phyloP scores from a whole-genome alignment of 1,140 invertebrate genomes.

The Uloborus diversus region DNA sequence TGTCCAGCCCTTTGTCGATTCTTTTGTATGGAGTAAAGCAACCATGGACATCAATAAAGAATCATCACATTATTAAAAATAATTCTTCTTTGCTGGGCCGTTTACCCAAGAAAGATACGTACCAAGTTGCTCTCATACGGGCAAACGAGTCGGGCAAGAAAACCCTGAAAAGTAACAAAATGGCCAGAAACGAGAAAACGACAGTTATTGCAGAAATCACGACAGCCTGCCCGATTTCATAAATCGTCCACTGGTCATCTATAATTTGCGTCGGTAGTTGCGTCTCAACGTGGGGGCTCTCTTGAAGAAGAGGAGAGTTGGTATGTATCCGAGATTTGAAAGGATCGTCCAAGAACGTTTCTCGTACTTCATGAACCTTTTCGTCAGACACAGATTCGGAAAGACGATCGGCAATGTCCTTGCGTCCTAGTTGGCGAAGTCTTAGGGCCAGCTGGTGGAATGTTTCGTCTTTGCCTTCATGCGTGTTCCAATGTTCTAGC shows the following conservation, averaged over 20 bases:
- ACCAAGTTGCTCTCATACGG: constrained; percentile 8
- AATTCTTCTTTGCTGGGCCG: constrained; percentile 1
- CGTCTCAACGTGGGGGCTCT: neutral
- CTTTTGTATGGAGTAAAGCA: too few relatives aligned
- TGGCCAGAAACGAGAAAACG: neutral
- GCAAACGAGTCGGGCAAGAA: constrained; percentile 29
- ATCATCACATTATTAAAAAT: constrained; percentile 36
- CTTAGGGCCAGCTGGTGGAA: constrained; percentile 33
- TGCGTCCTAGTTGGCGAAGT: constrained; percentile 35
- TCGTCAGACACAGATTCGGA: constrained; percentile 31
- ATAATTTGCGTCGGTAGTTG: neutral
- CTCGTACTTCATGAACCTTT: constrained; percentile 33
- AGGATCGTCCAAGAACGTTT: constrained; percentile 39
- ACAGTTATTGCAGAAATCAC: neutral
- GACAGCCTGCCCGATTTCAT: neutral
- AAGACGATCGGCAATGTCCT: constrained; percentile 25
- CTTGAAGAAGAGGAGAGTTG: constrained; percentile 12
- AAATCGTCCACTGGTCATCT: neutral
- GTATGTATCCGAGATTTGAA: constrained; percentile 27
- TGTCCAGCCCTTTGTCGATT: too few relatives aligned
- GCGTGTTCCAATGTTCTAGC: constrained; percentile 51
- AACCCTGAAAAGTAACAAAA: neutral
- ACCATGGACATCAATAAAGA: too few relatives aligned
- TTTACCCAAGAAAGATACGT: neutral
- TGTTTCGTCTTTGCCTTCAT: constrained; percentile 32